Evolutionary conservation across 1,140 invertebrate species (phyloP), one percentile per base, ranked within the genome.

Genomic region (Odontomachus brunneus): DNA sequence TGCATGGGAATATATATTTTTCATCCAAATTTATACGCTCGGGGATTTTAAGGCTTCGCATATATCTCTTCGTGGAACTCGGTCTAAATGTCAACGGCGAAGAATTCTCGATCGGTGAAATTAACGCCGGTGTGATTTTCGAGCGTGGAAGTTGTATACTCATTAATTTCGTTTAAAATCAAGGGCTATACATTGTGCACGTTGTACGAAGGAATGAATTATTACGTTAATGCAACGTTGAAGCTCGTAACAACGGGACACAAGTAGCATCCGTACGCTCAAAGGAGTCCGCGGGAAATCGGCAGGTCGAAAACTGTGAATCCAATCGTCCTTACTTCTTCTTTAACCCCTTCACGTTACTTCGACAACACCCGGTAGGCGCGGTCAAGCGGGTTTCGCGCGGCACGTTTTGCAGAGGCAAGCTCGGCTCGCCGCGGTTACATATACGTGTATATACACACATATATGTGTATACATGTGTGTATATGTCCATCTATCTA

Each of bases 321-420:
- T 33, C 24, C 3, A 55, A n/a, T 7, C 55, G 55, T 22, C 38
- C 14, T 0, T 19, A 11, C 72, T 33, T 24, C 38, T 33, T 4
- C n/a, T 12, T 44, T 5, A 73, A 51, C 26, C 15, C 15, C 5
- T 33, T 51, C 12, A 22, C 49, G 26, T 65, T 71, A 17, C 33
- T 63, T 22, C 75, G 44, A n/a, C 33, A 38, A 78, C 89, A 87
- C 86, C 87, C 86, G 88, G 75, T 89, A 84, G 63, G 44, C 74
- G 51, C 65, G 57, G 75, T 69, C 82, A 69, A 73, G 67, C 78
- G 89, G 86, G 86, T 90, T 88, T 85, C 85, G 85, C 88, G 89
- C 82, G 89, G 89, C 89, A 80, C 88, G 89, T 91, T 90, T 87
- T 88, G 84, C 84, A 86, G 84, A 86, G 78, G 86, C 84, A 82